A percentile compares a stretch with the other conserved stretches of the same genome.
Conservation (phyloP, 2,888 invertebrate genomes). For the Cremastinae sp. region DNA sequence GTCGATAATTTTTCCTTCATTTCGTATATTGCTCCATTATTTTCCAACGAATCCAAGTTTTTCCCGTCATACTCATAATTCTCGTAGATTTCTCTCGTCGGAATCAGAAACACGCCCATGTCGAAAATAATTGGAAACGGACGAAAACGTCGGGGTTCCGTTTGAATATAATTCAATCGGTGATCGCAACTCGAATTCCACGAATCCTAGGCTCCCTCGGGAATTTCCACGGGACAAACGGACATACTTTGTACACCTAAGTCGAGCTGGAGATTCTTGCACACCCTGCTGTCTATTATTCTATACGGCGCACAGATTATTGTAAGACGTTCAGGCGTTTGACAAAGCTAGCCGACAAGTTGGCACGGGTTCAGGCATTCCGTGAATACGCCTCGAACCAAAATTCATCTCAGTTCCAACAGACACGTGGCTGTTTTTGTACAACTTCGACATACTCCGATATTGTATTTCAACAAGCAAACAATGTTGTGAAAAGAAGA, state of each 20-base stretch:
- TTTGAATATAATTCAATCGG: conserved; percentile 12
- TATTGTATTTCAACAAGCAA: no score
- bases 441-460: neutral
- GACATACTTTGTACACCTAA: conserved; percentile 63
- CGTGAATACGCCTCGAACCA: conserved; percentile 60
- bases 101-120: conserved; percentile 29
- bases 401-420: conserved; percentile 32
- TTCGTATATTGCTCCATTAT: conserved; percentile 74
- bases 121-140: conserved; percentile 48
- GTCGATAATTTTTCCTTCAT: conserved; percentile 72
- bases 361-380: conserved; percentile 60
- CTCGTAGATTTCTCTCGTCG: neutral
- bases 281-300: conserved; percentile 58
- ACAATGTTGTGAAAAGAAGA: no score
- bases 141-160: conserved; percentile 43
- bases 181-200: conserved; percentile 43
- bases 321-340: neutral
- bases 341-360: conserved; percentile 48
- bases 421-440: neutral
- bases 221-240: conserved; percentile 66
- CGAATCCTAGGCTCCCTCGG: conserved; percentile 59
- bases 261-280: conserved; percentile 61
- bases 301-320: conserved; percentile 57
- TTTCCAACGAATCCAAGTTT: conserved; percentile 59
- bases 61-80: conserved; percentile 23